These are phyloP conservation scores for Vesta saturnalis DNA, from an alignment of 2,888 invertebrate species.

Conservation along the genomic window DNA sequence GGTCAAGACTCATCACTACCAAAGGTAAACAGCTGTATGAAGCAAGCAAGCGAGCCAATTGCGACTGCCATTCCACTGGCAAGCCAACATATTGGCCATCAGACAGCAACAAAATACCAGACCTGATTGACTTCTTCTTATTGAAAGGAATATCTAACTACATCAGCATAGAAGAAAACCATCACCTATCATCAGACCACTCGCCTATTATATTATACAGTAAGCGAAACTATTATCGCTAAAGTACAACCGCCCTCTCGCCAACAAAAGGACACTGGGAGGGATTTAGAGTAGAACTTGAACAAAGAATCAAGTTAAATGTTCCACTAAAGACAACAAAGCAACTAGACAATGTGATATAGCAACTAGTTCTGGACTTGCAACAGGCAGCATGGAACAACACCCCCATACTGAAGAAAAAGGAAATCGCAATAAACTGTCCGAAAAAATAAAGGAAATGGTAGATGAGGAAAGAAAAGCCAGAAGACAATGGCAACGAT, in stretches of 20 bases:
- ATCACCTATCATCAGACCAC: conserved; percentile 18
- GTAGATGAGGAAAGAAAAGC: not conserved
- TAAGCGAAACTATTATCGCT: no score
- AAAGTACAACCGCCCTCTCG: not conserved
- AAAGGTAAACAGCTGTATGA: conserved; percentile 7
- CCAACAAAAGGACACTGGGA: not conserved
- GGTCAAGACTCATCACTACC: conserved; percentile 2
- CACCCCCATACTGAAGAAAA: not conserved
- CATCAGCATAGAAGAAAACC: conserved; percentile 21
- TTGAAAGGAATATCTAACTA: no score
- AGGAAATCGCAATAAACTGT: not conserved
- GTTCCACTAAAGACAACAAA: conserved; percentile 5
- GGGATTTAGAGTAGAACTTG: not conserved
- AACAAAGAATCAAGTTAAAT: not conserved
- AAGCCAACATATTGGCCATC: conserved; percentile 20
- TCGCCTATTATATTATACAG: not conserved
- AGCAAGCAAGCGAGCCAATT: conserved; percentile 17
- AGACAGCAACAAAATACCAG: conserved; percentile 16
- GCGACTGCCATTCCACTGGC: conserved; percentile 20
- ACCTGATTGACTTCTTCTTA: conserved; percentile 15
- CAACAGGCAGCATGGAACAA: not conserved
- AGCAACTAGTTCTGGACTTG: not conserved
- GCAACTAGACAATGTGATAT: not conserved
- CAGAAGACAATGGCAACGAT: conserved; percentile 7
- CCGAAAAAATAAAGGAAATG: conserved; percentile 4